phyloP scores from a whole-genome alignment of 2,888 invertebrate genomes.

The Tipula vernalis region DNA sequence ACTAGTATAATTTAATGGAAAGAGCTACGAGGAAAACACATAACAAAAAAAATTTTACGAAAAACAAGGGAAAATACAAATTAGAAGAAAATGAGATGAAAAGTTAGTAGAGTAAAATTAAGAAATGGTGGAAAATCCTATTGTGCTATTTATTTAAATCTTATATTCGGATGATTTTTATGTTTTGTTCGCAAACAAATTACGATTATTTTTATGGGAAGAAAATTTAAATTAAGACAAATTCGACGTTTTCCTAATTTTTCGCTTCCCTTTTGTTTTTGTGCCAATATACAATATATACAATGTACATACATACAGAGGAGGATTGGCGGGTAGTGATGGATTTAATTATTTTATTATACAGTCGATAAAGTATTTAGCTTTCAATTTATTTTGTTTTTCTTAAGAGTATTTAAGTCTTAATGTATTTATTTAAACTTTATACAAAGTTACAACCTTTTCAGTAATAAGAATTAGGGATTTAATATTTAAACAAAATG shows the following conservation, averaged over 20 bases:
- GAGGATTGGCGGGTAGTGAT: neutral
- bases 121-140: conserved; percentile 4
- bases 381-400: neutral
- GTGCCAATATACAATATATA: too few relatives aligned
- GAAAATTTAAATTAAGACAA: neutral
- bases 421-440: neutral
- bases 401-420: neutral
- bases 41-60: neutral
- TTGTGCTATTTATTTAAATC: conserved; percentile 4
- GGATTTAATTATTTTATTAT: neutral
- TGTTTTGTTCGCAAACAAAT: neutral
- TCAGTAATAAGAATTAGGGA: too few relatives aligned
- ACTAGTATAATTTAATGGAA: neutral
- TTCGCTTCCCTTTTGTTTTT: neutral
- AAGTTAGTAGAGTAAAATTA: neutral
- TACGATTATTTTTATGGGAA: conserved; percentile 4
- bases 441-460: neutral
- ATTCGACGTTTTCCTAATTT: neutral
- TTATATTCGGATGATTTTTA: neutral
- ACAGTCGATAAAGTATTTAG: neutral
- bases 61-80: neutral
- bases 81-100: neutral
- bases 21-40: neutral
- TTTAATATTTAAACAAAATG: too few relatives aligned
- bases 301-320: neutral